Evolutionary conservation across 2,888 invertebrate species (phyloP).

Genomic region (Patella pellucida): DNA sequence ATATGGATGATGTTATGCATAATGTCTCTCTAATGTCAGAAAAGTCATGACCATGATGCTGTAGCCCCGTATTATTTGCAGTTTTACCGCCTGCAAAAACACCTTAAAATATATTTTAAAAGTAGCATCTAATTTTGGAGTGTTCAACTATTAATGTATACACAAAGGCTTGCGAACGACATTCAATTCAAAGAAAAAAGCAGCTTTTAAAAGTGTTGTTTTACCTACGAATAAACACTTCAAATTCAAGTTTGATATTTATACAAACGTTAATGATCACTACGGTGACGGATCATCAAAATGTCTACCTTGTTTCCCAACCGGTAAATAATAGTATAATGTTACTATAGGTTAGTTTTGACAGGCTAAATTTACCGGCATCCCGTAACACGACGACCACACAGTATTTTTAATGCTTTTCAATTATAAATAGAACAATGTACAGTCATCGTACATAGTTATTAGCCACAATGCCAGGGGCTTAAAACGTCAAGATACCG

Average conservation of each 20-base stretch:
- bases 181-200: too few relatives aligned
- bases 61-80: too few relatives aligned
- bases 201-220: constrained; percentile 1
- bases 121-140: too few relatives aligned
- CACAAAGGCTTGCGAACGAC: too few relatives aligned
- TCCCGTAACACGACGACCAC: neutral
- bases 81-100: too few relatives aligned
- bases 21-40: too few relatives aligned
- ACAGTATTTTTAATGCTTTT: constrained; percentile 9
- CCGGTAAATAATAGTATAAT: constrained; percentile 4
- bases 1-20: too few relatives aligned
- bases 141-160: too few relatives aligned
- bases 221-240: neutral
- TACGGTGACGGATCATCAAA: neutral
- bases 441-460: constrained; percentile 10
- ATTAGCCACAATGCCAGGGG: constrained; percentile 5
- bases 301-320: neutral
- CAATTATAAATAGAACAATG: constrained; percentile 12
- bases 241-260: constrained; percentile 5
- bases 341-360: constrained; percentile 7
- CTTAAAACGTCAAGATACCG: constrained; percentile 7
- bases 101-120: too few relatives aligned
- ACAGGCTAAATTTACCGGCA: constrained; percentile 11
- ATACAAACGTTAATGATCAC: constrained; percentile 8
- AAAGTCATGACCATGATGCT: too few relatives aligned